Percentiles rank a stretch among this genome's conserved stretches.
Evolutionary conservation across 2,888 invertebrate genomes (phyloP).

Genomic region (Biston betularia): DNA sequence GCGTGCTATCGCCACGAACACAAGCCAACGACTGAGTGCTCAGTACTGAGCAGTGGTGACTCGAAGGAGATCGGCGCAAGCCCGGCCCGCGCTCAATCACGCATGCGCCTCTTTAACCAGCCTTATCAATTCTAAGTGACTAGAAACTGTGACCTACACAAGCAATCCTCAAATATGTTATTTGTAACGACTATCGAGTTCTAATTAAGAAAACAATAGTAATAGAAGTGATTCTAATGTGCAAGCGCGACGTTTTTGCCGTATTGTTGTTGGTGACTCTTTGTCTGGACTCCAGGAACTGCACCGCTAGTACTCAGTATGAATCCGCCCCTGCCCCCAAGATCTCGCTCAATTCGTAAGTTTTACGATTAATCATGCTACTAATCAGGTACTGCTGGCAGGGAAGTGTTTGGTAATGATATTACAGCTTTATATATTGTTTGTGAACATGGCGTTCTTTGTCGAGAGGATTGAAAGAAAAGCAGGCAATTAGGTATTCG

Average conservation of each 20-base stretch:
- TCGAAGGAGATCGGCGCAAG: slow-evolving; percentile 67
- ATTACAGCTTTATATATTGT: not conserved
- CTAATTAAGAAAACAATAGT: slow-evolving; percentile 42
- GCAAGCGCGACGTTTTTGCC: slow-evolving; percentile 68
- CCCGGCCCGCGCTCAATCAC: slow-evolving; percentile 55
- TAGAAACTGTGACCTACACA: slow-evolving; percentile 41
- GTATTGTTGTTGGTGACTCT: slow-evolving; percentile 71
- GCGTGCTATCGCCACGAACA: slow-evolving; percentile 41
- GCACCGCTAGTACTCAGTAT: slow-evolving; percentile 76
- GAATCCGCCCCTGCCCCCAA: slow-evolving; percentile 61
- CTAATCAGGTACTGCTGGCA: slow-evolving; percentile 1
- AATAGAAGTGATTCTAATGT: slow-evolving; percentile 77
- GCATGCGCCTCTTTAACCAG: slow-evolving; percentile 61
- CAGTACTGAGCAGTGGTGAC: slow-evolving; percentile 48
- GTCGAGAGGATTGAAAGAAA: not conserved
- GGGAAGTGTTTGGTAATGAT: slow-evolving; percentile 3
- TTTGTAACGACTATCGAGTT: slow-evolving; percentile 33
- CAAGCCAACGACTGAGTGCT: slow-evolving; percentile 41
- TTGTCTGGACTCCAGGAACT: slow-evolving; percentile 77
- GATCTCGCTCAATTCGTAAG: slow-evolving; percentile 81
- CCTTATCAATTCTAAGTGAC: slow-evolving; percentile 61
- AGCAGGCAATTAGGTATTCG: not conserved
- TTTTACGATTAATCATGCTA: slow-evolving; percentile 29
- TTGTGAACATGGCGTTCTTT: not conserved
- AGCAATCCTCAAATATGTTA: slow-evolving; percentile 35